Conservation (phyloP, 2,888 invertebrate species). For the Drosophila fulvimacula region DNA sequence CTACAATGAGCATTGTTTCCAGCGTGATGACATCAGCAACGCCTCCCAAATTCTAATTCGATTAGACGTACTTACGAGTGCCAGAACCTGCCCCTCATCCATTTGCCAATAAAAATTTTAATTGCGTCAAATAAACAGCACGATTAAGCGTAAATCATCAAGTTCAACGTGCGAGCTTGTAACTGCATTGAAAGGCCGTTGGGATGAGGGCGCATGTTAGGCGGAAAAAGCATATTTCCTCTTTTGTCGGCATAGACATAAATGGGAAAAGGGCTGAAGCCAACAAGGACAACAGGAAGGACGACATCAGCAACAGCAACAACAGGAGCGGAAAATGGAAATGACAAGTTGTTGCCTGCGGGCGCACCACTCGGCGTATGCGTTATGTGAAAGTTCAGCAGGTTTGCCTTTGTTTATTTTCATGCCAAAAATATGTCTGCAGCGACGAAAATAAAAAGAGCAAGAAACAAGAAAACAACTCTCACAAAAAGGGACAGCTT, state of each 20-base stretch:
- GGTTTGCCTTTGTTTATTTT: constrained; percentile 13
- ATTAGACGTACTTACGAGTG: constrained; percentile 64
- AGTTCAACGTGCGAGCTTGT: constrained; percentile 6
- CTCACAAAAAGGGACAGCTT: constrained; percentile 10
- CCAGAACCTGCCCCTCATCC: neutral
- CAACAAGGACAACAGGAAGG: constrained; percentile 1
- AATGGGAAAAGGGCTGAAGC: constrained; percentile 2
- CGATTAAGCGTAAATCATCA: constrained; percentile 9
- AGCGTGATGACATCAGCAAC: constrained; percentile 64
- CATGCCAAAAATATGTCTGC: constrained; percentile 25
- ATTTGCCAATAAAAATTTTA: constrained; percentile 5
- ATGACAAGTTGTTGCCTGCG: constrained; percentile 46
- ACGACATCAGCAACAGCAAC: constrained; percentile 6
- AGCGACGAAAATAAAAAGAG: constrained; percentile 8
- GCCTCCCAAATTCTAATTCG: constrained; percentile 64
- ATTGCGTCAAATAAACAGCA: constrained; percentile 35
- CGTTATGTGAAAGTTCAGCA: constrained; percentile 8
- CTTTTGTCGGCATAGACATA: constrained; percentile 35
- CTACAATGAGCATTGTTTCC: constrained; percentile 31
- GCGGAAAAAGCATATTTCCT: constrained; percentile 55
- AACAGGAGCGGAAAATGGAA: constrained; percentile 19
- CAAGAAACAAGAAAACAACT: neutral
- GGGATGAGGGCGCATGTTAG: constrained; percentile 20
- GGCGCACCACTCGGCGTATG: constrained; percentile 43
- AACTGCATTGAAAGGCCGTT: constrained; percentile 28